Base-by-base conservation (phyloP, 2,797 vertebrate species). In the Characodon lateralis region DNA sequence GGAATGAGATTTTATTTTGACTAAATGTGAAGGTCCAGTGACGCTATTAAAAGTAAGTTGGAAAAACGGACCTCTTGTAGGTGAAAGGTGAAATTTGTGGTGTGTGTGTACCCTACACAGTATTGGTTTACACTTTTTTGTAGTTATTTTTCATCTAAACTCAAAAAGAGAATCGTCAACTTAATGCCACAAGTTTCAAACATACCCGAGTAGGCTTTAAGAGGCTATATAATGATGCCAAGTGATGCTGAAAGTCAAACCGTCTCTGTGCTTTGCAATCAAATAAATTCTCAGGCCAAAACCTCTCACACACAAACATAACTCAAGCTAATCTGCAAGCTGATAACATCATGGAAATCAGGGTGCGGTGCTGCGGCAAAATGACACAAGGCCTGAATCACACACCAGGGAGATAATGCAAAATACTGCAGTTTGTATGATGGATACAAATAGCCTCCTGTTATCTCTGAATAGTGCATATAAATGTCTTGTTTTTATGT, bases 301-400 rank as follows among this genome's bases (percentile, higher is more conserved):
- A 83, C 76, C 81, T 72, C 84, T 71, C 56, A 28, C 63, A 69
- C 48, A 50, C 61, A 24, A 71, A 74, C 72, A 69, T 90, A 74
- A 89, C 81, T 86, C 89, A 90, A 75, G 79, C 76, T 92, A 90
- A 93, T 90, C 84, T 86, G 55, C 84, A 81, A 82, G 82, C 74
- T 89, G 93, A 94, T 94, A 93, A 78, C 85, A 84, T 93, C 85
- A 81, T 82, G 81, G 83, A 92, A 92, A 91, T 85, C 80, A 72
- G 81, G 81, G 77, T 63, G 80, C 81, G 73, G 73, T 53, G 80
- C 73, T 69, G 83, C 76, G 77, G 81, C 77, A 84, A 89, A 92
- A 90, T 85, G 87, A 86, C 82, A 88, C 83, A 94, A 84, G 77
- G 85, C 85, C 93, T 94, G 93, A 95, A 95, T 95, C 94, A 94